Conservation (phyloP, 2,113 vertebrate genomes). For the Hippopotamus amphibius region DNA sequence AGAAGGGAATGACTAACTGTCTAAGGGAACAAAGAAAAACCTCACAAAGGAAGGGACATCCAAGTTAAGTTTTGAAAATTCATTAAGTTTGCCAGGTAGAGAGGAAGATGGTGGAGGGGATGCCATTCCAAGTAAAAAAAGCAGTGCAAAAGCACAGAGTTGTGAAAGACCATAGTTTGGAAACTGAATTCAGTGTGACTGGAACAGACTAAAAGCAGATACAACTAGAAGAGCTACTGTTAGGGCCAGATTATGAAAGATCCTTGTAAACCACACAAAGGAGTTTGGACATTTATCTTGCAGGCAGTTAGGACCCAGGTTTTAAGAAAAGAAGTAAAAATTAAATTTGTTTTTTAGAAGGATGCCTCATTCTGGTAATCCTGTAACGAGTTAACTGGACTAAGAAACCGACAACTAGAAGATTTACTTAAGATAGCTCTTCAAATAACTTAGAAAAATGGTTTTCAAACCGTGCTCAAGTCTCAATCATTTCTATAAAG, state of each 20-base stretch:
- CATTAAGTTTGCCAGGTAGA: neutral
- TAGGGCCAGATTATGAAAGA: neutral
- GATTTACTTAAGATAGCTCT: constrained; percentile 27
- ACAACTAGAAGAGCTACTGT: neutral
- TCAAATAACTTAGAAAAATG: constrained; percentile 48
- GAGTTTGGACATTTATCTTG: neutral
- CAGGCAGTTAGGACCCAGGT: neutral
- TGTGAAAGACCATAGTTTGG: neutral
- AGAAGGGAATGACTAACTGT: neutral
- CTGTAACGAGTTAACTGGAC: neutral
- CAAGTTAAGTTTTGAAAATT: constrained; percentile 37
- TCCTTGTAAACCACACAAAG: neutral
- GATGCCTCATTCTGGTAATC: neutral
- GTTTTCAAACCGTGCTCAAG: constrained; percentile 27
- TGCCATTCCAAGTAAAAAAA: constrained; percentile 22
- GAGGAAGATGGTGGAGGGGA: neutral
- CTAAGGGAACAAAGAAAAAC: neutral
- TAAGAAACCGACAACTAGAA: neutral
- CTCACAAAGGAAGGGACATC: constrained; percentile 17
- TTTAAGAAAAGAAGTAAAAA: constrained; percentile 40
- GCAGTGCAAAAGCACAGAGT: neutral
- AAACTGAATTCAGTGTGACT: neutral
- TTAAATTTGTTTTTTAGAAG: neutral
- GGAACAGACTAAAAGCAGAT: neutral
- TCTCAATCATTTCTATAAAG: constrained; percentile 55